These are phyloP conservation scores for Phrynocephalus vlangalii DNA, from an alignment of 2,797 vertebrate species.

Conservation along the genomic window DNA sequence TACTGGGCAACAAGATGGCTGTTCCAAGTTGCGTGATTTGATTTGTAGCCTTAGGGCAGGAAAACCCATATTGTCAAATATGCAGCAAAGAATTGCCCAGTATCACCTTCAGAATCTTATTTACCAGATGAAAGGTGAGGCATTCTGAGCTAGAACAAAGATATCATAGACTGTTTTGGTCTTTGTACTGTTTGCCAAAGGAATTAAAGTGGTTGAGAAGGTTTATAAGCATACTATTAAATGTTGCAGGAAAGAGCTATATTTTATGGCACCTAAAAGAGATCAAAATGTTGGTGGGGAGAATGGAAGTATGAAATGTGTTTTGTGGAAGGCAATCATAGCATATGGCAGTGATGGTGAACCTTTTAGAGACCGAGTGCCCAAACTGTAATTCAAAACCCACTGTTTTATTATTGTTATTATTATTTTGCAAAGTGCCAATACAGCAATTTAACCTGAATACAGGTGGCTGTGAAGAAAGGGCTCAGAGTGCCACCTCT, in stretches of 20 bases:
- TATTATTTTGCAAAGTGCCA: too few species aligned
- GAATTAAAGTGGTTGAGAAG: slow-evolving; percentile 46
- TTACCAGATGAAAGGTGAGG: slow-evolving; percentile 66
- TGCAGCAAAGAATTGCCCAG: slow-evolving; percentile 40
- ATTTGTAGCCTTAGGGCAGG: slow-evolving; percentile 34
- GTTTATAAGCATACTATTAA: slow-evolving; percentile 35
- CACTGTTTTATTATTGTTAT: too few species aligned
- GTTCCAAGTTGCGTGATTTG: slow-evolving; percentile 20
- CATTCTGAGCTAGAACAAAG: slow-evolving; percentile 48
- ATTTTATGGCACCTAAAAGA: slow-evolving; percentile 22
- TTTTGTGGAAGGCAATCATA: neutral
- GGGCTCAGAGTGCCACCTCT: too few species aligned
- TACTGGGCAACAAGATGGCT: neutral
- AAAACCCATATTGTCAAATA: neutral
- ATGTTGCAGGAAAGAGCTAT: slow-evolving; percentile 52
- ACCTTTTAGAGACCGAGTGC: too few species aligned
- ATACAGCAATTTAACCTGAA: too few species aligned
- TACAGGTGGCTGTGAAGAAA: too few species aligned
- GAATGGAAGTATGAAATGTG: neutral
- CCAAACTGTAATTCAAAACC: too few species aligned
- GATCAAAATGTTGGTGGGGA: slow-evolving; percentile 35
- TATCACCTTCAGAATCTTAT: slow-evolving; percentile 66
- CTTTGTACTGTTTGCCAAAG: slow-evolving; percentile 66
- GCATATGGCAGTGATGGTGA: too few species aligned
- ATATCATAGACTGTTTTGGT: slow-evolving; percentile 47